Evolutionary conservation across 2,888 invertebrate species (phyloP), one percentile per base, ranked within the genome.

Genomic region (Leucozona laternaria): DNA sequence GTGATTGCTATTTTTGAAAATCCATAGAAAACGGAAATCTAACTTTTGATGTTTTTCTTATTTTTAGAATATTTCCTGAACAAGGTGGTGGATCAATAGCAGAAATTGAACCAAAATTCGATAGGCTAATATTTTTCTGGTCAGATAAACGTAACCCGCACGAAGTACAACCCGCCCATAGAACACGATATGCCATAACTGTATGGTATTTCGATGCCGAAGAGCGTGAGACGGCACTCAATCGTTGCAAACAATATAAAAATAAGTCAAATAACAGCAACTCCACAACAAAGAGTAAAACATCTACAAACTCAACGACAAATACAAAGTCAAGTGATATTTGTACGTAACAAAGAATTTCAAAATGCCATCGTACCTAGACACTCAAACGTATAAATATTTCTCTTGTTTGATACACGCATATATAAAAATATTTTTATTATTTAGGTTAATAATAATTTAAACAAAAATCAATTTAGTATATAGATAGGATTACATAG

Each of bases 91-190:
- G 95, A 45, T 96, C 97, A 89, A 97, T 96, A 72, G 98, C 98
- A 0, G 96, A 98, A 91, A 97, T 99, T 90, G 98, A 97, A 91
- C 99, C 99, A 0, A 94, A 96, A 72, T 98, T 98, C 92, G 98
- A 99, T 93, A 93, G 98, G 80, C 95, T 99, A 92, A 94, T 99
- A 89, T 98, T 98, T 93, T 99, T 99, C 94, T 99, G 99, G 99
- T 99, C 99, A 0, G 99, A 99, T 91, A 94, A 97, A 89, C 94
- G 99, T 89, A 99, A 98, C 93, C 99, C 99, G 0, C 99, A 99
- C 91, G 99, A 99, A 93, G 99, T 99, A 1, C 97, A 98, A 92
- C 98, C 98, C 2, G 96, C 98, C 0, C 97, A 94, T 91, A 95
- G 95, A 90, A 98, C 98, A 13, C 94, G 98, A 92, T 98, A 97